Evolutionary conservation across 2,888 invertebrate species (phyloP).

Genomic region (Achlya flavicornis): DNA sequence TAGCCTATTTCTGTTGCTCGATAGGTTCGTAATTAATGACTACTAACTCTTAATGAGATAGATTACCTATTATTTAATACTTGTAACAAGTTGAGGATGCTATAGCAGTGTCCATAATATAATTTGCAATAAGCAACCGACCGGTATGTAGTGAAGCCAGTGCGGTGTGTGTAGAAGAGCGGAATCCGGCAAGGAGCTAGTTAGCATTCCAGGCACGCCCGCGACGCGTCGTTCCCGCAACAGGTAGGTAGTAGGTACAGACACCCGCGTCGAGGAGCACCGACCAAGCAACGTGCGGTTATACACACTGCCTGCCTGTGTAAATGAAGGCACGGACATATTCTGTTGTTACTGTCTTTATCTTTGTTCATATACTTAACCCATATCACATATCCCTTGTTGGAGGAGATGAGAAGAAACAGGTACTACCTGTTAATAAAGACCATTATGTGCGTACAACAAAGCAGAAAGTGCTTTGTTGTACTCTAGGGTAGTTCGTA

Average conservation of each 20-base stretch:
- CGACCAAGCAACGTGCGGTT: background rate
- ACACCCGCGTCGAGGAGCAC: constrained; percentile 9
- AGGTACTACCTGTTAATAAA: background rate
- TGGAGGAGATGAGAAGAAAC: background rate
- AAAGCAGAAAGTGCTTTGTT: background rate
- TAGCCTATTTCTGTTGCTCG: background rate
- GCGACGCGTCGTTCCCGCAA: constrained; percentile 43
- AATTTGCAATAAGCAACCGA: constrained; percentile 16
- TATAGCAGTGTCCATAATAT: background rate
- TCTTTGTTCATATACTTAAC: background rate
- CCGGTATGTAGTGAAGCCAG: constrained; percentile 21
- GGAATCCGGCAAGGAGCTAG: constrained; percentile 54
- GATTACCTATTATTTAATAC: too few species aligned
- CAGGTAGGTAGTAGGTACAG: constrained; percentile 65
- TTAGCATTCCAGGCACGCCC: constrained; percentile 64
- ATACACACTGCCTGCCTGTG: background rate
- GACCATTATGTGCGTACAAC: background rate
- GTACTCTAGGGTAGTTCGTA: background rate
- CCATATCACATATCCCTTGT: constrained; percentile 2
- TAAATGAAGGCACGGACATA: constrained; percentile 1
- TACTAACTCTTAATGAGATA: background rate
- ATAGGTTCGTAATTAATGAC: background rate
- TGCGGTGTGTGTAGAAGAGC: constrained; percentile 33
- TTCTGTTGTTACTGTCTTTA: background rate
- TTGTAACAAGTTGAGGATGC: background rate